Conservation (phyloP, 30 jellyfish, hydroid and myxozoan species). For the Hydractinia symbiolongicarpus region DNA sequence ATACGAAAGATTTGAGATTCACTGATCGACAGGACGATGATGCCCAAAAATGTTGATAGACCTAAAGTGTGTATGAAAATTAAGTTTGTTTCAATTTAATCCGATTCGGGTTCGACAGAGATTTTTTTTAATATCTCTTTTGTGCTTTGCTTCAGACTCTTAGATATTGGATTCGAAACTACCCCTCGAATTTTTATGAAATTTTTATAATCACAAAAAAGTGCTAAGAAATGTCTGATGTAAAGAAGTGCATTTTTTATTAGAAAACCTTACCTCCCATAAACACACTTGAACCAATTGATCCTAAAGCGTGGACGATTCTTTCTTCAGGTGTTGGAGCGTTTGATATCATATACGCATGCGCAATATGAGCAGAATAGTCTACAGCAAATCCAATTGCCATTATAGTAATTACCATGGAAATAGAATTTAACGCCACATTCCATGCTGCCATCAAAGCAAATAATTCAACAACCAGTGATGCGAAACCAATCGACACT, state of each 20-base stretch:
- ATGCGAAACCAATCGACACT: conserved; percentile 15
- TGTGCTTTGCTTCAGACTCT: too few relatives aligned
- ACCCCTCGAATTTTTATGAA: too few relatives aligned
- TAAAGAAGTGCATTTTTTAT: too few relatives aligned
- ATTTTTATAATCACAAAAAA: too few relatives aligned
- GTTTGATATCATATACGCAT: conserved; percentile 25
- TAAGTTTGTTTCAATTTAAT: too few relatives aligned
- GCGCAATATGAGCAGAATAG: conserved; percentile 41
- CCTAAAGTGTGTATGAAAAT: conserved; percentile 23
- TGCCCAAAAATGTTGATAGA: conserved; percentile 73
- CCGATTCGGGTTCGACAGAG: too few relatives aligned
- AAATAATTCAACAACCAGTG: conserved; percentile 21
- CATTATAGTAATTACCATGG: conserved; percentile 23
- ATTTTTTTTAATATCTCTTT: too few relatives aligned
- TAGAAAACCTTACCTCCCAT: conserved; percentile 31
- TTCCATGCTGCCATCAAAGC: conserved; percentile 37
- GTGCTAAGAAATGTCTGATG: too few relatives aligned
- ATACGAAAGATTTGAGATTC: conserved; percentile 76
- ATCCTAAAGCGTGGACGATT: conserved; percentile 11
- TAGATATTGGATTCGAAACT: too few relatives aligned
- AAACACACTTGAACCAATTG: conserved; percentile 33
- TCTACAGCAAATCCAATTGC: conserved; percentile 42
- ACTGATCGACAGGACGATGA: conserved; percentile 58
- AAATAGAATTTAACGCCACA: conserved; percentile 30
- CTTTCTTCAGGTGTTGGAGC: conserved; percentile 32